phyloP scores from a whole-genome alignment of 2,888 invertebrate species.

The Thereva nobilitata region DNA sequence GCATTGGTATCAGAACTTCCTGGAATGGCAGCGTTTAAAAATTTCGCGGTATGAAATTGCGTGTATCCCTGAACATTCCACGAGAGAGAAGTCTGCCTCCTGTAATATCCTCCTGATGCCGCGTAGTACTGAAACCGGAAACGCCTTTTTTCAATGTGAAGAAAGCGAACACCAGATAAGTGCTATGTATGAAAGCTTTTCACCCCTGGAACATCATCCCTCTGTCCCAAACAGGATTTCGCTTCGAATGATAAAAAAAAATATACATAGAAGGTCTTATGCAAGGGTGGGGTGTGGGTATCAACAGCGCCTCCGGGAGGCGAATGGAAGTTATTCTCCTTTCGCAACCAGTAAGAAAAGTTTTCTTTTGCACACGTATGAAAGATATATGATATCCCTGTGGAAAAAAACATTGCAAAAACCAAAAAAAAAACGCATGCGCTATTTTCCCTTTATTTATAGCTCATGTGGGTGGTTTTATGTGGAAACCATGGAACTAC shows the following conservation, averaged over 20 bases:
- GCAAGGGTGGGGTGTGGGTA: no score
- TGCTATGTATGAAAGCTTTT: conserved; percentile 20
- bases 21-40: background rate
- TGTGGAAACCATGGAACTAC: background rate
- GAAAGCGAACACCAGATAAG: conserved; percentile 29
- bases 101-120: conserved; percentile 17
- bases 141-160: conserved; percentile 33
- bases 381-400: conserved; percentile 18
- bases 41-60: background rate
- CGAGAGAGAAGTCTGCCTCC: background rate
- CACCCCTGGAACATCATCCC: background rate
- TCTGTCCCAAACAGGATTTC: background rate
- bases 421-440: conserved; percentile 41
- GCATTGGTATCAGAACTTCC: conserved; percentile 22
- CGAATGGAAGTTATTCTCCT: conserved; percentile 18
- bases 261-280: no score
- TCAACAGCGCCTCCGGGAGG: background rate
- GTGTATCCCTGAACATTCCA: background rate
- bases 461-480: conserved; percentile 2
- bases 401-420: conserved; percentile 36
- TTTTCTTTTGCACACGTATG: conserved; percentile 17
- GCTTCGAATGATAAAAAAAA: conserved; percentile 1
- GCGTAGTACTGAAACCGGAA: conserved; percentile 25
- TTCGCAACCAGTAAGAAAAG: conserved; percentile 30
- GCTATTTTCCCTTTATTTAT: conserved; percentile 14